Conservation (phyloP, 1,140 invertebrate species). For the Harlomillsia oculata region DNA sequence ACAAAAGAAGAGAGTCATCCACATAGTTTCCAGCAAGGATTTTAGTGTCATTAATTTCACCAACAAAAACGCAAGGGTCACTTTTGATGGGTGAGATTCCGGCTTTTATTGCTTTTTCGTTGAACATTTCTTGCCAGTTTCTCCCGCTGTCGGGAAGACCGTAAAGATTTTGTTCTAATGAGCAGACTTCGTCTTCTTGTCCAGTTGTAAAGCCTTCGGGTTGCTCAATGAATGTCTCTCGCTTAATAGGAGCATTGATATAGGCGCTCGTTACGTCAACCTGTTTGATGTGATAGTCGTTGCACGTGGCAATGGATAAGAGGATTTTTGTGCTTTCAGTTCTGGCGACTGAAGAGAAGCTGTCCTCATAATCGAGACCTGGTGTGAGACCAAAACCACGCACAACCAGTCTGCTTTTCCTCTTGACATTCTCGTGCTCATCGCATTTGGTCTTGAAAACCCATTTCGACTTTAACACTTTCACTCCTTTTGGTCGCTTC, state of each 20-base stretch:
- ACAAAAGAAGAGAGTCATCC: not conserved
- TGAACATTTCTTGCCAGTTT: not conserved
- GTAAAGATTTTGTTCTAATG: not conserved
- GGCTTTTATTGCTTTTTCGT: not conserved
- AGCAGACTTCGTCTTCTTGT: not conserved
- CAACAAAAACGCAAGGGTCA: not conserved
- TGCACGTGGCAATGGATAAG: slow-evolving; percentile 35
- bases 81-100: not conserved
- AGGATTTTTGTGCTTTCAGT: slow-evolving; percentile 37
- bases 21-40: slow-evolving; percentile 43
- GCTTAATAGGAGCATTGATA: slow-evolving; percentile 39
- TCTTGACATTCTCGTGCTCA: slow-evolving; percentile 15
- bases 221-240: slow-evolving; percentile 41
- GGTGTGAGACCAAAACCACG: slow-evolving; percentile 39
- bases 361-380: slow-evolving; percentile 40
- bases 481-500: slow-evolving; percentile 27
- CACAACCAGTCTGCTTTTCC: slow-evolving; percentile 39
- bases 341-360: slow-evolving; percentile 37
- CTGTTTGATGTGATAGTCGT: slow-evolving; percentile 37
- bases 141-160: not conserved
- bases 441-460: slow-evolving; percentile 1
- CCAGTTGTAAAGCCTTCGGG: slow-evolving; percentile 24
- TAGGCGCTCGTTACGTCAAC: slow-evolving; percentile 42
- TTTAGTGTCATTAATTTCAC: not conserved
- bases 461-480: slow-evolving; percentile 4